Percentiles rank a stretch among this genome's conserved stretches.
These are phyloP conservation scores for Ypsolopha scabrella DNA, from an alignment of 2,888 invertebrate species.

Conservation along the genomic window DNA sequence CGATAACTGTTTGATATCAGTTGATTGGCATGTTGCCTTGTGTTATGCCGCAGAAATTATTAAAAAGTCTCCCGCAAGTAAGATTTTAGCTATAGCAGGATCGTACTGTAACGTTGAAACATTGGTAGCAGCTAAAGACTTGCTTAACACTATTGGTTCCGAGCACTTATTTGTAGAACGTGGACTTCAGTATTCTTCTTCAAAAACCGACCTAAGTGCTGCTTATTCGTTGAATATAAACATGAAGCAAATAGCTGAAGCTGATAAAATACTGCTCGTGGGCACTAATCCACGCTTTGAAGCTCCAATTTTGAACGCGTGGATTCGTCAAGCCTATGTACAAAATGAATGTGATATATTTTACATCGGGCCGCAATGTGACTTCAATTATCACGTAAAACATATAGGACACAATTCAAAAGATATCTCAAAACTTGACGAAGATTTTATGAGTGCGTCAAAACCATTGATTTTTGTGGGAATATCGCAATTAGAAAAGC, in stretches of 20 bases:
- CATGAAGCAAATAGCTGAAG: conserved; percentile 78
- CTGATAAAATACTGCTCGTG: conserved; percentile 91
- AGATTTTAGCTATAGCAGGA: conserved; percentile 50
- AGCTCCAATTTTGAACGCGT: conserved; percentile 94
- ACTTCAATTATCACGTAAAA: conserved; percentile 80
- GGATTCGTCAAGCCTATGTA: conserved; percentile 92
- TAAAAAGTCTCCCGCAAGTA: conserved; percentile 68
- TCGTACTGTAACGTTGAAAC: conserved; percentile 52
- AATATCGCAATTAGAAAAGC: conserved; percentile 28
- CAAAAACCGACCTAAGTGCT: conserved; percentile 35
- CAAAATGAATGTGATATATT: conserved; percentile 90
- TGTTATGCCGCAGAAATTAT: conserved; percentile 75
- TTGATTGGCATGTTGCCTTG: conserved; percentile 95
- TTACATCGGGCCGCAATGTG: conserved; percentile 88
- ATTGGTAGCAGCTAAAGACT: conserved; percentile 48
- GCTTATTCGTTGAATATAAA: conserved; percentile 60
- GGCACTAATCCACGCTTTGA: conserved; percentile 98
- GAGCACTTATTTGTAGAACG: conserved; percentile 45
- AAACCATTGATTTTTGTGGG: conserved; percentile 51
- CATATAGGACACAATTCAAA: conserved; percentile 29
- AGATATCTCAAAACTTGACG: conserved; percentile 17
- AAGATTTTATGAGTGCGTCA: conserved; percentile 25
- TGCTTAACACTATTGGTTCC: conserved; percentile 42
- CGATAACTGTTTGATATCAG: conserved; percentile 77
- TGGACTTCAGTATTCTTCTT: conserved; percentile 22